Evolutionary conservation across 2,888 invertebrate genomes (phyloP).

Genomic region (Lepeophtheirus nordmannii): DNA sequence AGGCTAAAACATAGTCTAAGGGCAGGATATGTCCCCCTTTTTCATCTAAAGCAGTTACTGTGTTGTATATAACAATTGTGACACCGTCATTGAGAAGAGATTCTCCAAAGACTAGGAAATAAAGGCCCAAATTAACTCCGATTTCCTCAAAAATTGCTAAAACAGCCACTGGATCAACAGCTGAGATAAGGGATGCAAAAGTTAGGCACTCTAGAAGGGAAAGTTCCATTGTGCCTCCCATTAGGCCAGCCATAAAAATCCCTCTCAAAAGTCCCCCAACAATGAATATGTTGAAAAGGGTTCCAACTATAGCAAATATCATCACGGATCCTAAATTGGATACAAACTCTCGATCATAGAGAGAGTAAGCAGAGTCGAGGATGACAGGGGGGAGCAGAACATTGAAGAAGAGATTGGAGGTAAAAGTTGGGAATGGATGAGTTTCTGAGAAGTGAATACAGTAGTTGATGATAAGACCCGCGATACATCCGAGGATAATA

Average conservation of each 20-base stretch:
- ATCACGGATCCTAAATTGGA: constrained; percentile 41
- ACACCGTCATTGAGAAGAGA: constrained; percentile 43
- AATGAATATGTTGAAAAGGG: constrained; percentile 37
- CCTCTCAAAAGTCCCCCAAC: constrained; percentile 31
- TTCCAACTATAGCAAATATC: constrained; percentile 37
- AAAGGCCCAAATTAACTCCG: constrained; percentile 33
- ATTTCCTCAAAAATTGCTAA: constrained; percentile 39
- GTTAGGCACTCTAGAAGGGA: constrained; percentile 17
- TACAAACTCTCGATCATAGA: constrained; percentile 41
- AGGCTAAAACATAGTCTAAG: constrained; percentile 35
- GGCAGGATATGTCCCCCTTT: constrained; percentile 31
- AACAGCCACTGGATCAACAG: constrained; percentile 40
- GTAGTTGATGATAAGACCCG: neutral
- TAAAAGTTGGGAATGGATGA: constrained; percentile 8
- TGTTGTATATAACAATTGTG: constrained; percentile 39
- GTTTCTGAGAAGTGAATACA: neutral
- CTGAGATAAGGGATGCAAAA: constrained; percentile 32
- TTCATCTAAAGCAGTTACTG: constrained; percentile 36
- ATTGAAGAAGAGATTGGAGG: constrained; percentile 20
- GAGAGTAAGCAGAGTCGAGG: constrained; percentile 42
- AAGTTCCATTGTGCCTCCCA: neutral
- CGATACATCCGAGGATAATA: neutral
- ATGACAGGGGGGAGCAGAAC: constrained; percentile 40
- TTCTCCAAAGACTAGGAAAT: constrained; percentile 43
- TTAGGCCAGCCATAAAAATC: neutral